phyloP scores from a whole-genome alignment of 2,113 vertebrate species.

The Pteronura brasiliensis region DNA sequence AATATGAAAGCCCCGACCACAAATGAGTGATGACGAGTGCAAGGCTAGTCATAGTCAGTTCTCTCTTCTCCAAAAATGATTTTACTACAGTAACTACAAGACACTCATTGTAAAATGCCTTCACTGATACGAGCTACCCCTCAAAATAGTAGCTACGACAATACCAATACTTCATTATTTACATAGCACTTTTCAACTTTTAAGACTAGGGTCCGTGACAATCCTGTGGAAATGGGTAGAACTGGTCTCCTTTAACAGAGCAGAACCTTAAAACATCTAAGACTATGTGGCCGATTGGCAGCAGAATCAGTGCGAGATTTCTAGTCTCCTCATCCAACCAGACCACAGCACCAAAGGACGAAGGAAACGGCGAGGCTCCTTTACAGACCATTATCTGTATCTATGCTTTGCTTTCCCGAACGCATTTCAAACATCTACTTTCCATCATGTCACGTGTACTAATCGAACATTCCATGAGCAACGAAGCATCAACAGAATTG shows the following conservation, averaged over 20 bases:
- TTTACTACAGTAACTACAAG: background rate
- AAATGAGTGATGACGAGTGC: background rate
- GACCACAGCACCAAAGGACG: too few relatives aligned
- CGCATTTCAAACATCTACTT: background rate
- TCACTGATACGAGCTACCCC: background rate
- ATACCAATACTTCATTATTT: accelerated
- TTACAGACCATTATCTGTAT: accelerated
- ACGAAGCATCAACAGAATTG: background rate
- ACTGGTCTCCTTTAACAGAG: background rate
- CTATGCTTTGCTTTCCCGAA: background rate
- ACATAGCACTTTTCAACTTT: background rate
- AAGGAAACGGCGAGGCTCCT: accelerated
- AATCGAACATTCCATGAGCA: background rate
- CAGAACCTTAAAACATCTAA: background rate
- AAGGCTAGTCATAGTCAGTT: background rate
- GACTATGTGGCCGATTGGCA: background rate
- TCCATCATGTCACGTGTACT: background rate
- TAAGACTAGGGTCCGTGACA: background rate
- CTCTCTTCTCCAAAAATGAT: background rate
- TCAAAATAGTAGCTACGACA: background rate
- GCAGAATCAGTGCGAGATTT: background rate
- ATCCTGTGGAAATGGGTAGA: background rate
- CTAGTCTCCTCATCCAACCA: background rate
- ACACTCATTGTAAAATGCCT: background rate
- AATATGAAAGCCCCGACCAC: background rate